A percentile compares a stretch with the other conserved stretches of the same genome.
Evolutionary conservation across 2,113 vertebrate genomes (phyloP).

Genomic region (Psophia crepitans): DNA sequence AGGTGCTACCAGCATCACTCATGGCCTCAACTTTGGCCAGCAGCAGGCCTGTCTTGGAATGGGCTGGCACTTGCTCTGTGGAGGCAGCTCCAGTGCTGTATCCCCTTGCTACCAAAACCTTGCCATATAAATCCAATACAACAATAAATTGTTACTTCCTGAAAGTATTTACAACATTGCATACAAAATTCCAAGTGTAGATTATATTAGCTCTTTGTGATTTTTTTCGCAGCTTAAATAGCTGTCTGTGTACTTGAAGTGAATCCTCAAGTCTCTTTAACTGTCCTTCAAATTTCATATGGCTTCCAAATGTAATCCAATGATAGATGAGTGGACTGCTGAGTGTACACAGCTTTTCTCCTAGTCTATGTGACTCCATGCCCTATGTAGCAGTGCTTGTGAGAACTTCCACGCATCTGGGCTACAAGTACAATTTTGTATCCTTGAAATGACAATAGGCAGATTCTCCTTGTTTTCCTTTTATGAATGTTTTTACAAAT

Average conservation of each 20-base stretch:
- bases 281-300: background rate
- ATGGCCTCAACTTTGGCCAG: background rate
- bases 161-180: background rate
- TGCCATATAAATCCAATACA: background rate
- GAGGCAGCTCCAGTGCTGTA: background rate
- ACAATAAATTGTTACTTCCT: background rate
- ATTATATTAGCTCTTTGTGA: background rate
- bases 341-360: background rate
- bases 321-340: background rate
- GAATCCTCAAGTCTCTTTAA: background rate
- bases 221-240: background rate
- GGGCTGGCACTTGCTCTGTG: too few relatives aligned
- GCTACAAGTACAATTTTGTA: background rate
- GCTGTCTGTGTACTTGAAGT: background rate
- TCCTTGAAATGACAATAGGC: background rate
- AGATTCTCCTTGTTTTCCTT: background rate
- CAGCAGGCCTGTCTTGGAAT: background rate
- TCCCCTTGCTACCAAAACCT: background rate
- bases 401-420: background rate
- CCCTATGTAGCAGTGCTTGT: background rate
- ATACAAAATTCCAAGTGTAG: background rate
- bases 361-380: background rate
- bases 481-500: background rate
- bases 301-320: background rate
- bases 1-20: background rate